Conservation (phyloP, 2,797 vertebrate species). For the Erpetoichthys calabaricus region DNA sequence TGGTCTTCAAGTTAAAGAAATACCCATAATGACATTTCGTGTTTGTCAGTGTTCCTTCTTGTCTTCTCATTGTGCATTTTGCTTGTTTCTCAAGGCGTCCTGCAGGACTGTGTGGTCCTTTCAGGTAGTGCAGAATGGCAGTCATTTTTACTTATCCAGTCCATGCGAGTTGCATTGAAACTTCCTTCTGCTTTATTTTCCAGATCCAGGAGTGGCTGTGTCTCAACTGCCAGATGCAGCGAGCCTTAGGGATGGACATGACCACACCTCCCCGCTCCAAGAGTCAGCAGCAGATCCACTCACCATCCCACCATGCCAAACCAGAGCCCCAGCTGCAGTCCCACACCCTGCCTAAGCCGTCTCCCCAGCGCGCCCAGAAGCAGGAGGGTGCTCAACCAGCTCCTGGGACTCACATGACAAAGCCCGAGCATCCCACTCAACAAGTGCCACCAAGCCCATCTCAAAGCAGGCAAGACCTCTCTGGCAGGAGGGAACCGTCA, state of each 20-base stretch:
- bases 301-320: slow-evolving; percentile 77
- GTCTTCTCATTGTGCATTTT: too few species aligned
- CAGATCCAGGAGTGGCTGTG: slow-evolving; percentile 97
- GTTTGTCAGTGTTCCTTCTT: too few species aligned
- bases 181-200: slow-evolving; percentile 8
- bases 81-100: too few species aligned
- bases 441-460: slow-evolving; percentile 35
- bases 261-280: slow-evolving; percentile 84
- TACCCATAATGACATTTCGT: too few species aligned
- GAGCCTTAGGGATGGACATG: slow-evolving; percentile 97
- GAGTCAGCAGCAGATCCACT: slow-evolving; percentile 92
- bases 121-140: too few species aligned
- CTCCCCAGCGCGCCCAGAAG: slow-evolving; percentile 30
- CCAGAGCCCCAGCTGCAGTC: slow-evolving; percentile 43
- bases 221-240: slow-evolving; percentile 98
- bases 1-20: too few species aligned
- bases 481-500: slow-evolving; percentile 50
- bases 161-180: too few species aligned
- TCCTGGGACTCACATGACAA: slow-evolving; percentile 15
- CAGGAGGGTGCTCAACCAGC: slow-evolving; percentile 15
- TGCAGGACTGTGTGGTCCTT: too few species aligned
- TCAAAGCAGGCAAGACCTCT: slow-evolving; percentile 23
- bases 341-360: slow-evolving; percentile 23
- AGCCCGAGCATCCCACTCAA: slow-evolving; percentile 20
- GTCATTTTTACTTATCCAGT: too few species aligned